Base-by-base conservation (phyloP, 2,888 invertebrate species). In the Xestia c-nigrum region DNA sequence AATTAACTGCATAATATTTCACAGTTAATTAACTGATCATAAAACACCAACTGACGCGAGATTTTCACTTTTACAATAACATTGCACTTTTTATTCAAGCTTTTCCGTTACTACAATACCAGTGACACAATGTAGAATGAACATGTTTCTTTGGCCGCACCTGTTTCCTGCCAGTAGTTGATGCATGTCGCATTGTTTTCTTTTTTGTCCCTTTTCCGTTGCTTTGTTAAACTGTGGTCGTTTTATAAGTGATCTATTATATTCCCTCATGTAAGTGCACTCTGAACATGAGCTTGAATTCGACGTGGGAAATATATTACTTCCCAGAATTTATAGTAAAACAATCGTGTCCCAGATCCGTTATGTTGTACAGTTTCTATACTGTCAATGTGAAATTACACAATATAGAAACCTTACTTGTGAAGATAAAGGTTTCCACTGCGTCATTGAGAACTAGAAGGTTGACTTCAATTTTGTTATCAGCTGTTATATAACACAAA, bases 101-200 rank as follows among this genome's bases (percentile, higher is more conserved):
- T 64, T 86, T 80, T 76, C 73, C 66, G 72, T 74, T 65, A 57
- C 76, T 74, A 83, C 80, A 76, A 75, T 84, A 81, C 85, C 75
- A 67, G 66, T 73, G 75, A 59, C 81, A 85, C 81, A 78, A 84
- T 84, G 80, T 83, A 83, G 67, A 82, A 78, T 82, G 74, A 72
- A 85, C 85, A 85, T 81, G 81, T 81, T 88, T 87, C 86, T 89
- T 88, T 86, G 78, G 84, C 85, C 88, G 85, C 92, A 92, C 92
- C 92, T 92, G 94, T 88, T 93, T 93, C 93, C 94, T 92, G 92
- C 71, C 84, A 80, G 81, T 85, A 89, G 88, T 84, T 90, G 89
- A 89, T 90, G 91, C 91, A 90, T 91, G 89, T 89, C 91, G 87
- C 88, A 93, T 93, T 93, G 93, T 94, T 89, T 90, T 88, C 76